Percentiles rank a stretch among this genome's conserved stretches.
phyloP scores from a whole-genome alignment of 2,797 vertebrate genomes.

The Mus caroli region DNA sequence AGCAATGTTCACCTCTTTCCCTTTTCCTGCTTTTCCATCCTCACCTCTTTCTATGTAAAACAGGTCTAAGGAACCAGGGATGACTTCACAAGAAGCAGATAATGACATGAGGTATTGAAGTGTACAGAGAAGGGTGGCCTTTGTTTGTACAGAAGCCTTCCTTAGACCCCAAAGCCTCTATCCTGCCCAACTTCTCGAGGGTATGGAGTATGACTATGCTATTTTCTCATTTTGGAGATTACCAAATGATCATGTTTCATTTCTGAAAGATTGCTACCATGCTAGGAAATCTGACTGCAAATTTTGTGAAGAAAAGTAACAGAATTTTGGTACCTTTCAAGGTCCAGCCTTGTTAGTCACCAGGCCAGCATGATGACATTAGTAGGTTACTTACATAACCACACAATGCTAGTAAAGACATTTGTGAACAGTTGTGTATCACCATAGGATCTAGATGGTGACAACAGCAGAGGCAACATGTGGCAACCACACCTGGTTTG shows the following conservation, averaged over 20 bases:
- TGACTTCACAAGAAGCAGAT: slow-evolving; percentile 5
- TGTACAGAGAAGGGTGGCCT: not conserved
- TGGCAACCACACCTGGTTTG: not conserved
- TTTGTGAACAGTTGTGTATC: not conserved
- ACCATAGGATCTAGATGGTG: not conserved
- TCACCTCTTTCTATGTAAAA: not conserved
- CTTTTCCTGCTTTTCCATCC: not conserved
- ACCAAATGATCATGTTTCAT: not conserved
- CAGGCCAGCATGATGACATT: not conserved
- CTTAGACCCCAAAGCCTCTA: not conserved
- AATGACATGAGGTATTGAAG: not conserved
- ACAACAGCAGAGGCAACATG: not conserved
- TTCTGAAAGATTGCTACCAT: not conserved
- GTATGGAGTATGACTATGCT: not conserved
- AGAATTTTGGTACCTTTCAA: not conserved
- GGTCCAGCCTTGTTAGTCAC: not conserved
- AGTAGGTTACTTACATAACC: not conserved
- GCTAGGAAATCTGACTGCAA: not conserved
- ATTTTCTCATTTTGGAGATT: not conserved
- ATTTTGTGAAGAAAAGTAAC: not conserved
- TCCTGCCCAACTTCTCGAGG: not conserved
- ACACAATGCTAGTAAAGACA: not conserved
- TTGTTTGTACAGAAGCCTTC: not conserved
- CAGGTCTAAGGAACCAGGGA: not conserved
- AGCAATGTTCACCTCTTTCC: not conserved